These are phyloP conservation scores for Xanthostigma xanthostigma DNA, from an alignment of 2,888 invertebrate species.

Conservation along the genomic window DNA sequence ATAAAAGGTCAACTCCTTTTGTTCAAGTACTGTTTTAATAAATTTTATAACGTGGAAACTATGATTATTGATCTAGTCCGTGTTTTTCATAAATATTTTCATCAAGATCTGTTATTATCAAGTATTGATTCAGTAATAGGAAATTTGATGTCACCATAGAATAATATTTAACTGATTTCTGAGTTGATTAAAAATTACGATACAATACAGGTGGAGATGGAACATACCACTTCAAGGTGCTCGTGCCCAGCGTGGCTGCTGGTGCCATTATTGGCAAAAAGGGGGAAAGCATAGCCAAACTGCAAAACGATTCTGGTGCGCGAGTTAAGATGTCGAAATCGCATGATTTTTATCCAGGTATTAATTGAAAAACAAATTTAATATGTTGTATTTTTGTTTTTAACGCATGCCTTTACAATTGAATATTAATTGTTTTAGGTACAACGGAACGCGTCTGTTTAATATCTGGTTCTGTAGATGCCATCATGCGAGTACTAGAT, in stretches of 20 bases:
- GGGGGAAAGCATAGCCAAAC: constrained; percentile 94
- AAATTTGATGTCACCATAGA: constrained; percentile 2
- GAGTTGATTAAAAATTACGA: constrained; percentile 3
- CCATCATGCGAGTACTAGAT: constrained; percentile 80
- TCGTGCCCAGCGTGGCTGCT: constrained; percentile 93
- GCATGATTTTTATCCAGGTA: constrained; percentile 97
- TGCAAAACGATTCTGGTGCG: constrained; percentile 95
- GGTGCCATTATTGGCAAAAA: constrained; percentile 99
- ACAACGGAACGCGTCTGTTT: constrained; percentile 89
- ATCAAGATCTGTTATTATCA: not conserved
- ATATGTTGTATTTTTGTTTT: constrained; percentile 1
- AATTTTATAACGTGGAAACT: too few species aligned
- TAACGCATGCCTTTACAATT: not conserved
- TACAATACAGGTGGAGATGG: constrained; percentile 58
- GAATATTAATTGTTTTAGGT: constrained; percentile 36
- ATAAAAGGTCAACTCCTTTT: too few species aligned
- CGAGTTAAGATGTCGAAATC: constrained; percentile 99
- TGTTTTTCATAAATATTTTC: too few species aligned
- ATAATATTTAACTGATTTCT: constrained; percentile 1
- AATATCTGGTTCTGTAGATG: constrained; percentile 80
- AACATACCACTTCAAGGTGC: constrained; percentile 89
- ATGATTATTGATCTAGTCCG: too few species aligned
- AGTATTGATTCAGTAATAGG: not conserved
- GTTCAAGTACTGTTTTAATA: too few species aligned
- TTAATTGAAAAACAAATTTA: not conserved